These are phyloP conservation scores for Drosophila recens DNA, from an alignment of 2,888 invertebrate genomes.

Conservation along the genomic window DNA sequence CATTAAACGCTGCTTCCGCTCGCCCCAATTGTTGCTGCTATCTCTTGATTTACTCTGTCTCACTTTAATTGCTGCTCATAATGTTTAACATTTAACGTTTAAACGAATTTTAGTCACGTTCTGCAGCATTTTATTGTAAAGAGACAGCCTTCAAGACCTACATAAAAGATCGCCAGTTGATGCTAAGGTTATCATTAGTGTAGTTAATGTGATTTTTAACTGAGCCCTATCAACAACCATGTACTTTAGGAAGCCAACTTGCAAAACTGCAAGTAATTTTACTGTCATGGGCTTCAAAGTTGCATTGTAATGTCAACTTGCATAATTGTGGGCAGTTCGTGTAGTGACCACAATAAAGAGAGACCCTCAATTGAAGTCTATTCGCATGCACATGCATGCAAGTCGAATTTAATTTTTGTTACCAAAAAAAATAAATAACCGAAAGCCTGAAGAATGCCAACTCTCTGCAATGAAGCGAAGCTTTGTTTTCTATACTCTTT, in stretches of 20 bases:
- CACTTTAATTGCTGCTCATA: not conserved
- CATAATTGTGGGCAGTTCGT: slow-evolving; percentile 39
- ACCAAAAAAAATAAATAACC: not conserved
- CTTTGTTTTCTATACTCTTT: slow-evolving; percentile 1
- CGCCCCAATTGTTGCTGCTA: not conserved
- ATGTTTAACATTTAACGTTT: not conserved
- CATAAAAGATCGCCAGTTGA: not conserved
- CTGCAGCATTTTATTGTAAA: not conserved
- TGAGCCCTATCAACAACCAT: slow-evolving; percentile 12
- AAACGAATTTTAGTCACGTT: not conserved
- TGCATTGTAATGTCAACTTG: slow-evolving; percentile 42
- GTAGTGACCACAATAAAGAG: slow-evolving; percentile 21
- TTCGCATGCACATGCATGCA: slow-evolving; percentile 27
- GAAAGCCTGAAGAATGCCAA: slow-evolving; percentile 38
- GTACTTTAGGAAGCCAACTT: slow-evolving; percentile 18
- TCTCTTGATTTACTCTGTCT: not conserved
- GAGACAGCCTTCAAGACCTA: slow-evolving; percentile 2
- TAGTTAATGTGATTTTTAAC: slow-evolving; percentile 1
- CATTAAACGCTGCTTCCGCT: not conserved
- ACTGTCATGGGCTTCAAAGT: slow-evolving; percentile 5
- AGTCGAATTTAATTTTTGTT: slow-evolving; percentile 13
- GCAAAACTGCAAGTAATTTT: slow-evolving; percentile 12
- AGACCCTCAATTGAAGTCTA: slow-evolving; percentile 30
- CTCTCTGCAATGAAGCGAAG: slow-evolving; percentile 58
- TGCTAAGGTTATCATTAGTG: slow-evolving; percentile 17